Percentiles rank a stretch among this genome's conserved stretches.
These are phyloP conservation scores for Anolis carolinensis DNA, from an alignment of 2,113 vertebrate genomes.

Conservation along the genomic window DNA sequence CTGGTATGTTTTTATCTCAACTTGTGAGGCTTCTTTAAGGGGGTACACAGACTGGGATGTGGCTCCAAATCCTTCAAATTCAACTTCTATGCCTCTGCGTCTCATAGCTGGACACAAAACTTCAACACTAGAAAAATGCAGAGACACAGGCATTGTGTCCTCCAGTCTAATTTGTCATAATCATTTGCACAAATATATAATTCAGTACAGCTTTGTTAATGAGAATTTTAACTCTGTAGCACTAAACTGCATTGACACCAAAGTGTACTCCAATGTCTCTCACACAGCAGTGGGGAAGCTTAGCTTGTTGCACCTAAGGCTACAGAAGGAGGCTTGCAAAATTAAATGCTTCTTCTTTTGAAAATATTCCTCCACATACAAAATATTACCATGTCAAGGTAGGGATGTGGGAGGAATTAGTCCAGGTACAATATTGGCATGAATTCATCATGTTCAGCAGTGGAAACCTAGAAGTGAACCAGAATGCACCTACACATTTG, in stretches of 20 bases:
- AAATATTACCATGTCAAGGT: not conserved
- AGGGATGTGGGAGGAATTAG: too few species aligned
- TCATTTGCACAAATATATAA: too few species aligned
- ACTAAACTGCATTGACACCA: too few species aligned
- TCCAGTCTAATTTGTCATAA: too few species aligned
- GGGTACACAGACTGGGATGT: slow-evolving; percentile 64
- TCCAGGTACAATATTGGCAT: too few species aligned
- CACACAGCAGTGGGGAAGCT: not conserved
- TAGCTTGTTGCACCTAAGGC: too few species aligned
- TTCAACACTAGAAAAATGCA: slow-evolving; percentile 67
- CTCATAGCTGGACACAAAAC: slow-evolving; percentile 75
- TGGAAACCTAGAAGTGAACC: too few species aligned
- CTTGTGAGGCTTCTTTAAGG: slow-evolving; percentile 75
- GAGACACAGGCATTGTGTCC: not conserved
- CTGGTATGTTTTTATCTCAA: slow-evolving; percentile 76
- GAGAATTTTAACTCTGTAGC: too few species aligned
- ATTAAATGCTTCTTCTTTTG: not conserved
- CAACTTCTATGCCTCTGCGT: slow-evolving; percentile 66
- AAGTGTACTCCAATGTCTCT: too few species aligned
- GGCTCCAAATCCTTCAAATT: slow-evolving; percentile 68
- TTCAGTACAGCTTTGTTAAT: too few species aligned
- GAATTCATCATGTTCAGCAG: too few species aligned
- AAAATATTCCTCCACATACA: not conserved
- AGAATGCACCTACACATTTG: too few species aligned
- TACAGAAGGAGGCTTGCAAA: not conserved